Conservation (phyloP, 2,113 vertebrate genomes). For the Donacobius atricapilla region DNA sequence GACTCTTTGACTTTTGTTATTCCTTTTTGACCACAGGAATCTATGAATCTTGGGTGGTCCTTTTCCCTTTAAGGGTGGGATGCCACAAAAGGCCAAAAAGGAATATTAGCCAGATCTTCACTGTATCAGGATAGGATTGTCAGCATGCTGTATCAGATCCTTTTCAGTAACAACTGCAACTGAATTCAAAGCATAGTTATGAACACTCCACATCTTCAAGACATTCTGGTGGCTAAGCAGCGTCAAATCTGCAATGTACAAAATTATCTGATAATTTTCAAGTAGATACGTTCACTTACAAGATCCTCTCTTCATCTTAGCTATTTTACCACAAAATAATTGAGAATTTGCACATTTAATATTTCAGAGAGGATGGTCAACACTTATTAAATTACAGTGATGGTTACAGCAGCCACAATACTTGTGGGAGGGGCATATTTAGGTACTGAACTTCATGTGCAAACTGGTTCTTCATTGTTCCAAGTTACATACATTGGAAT, state of each 20-base stretch:
- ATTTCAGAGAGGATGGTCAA: background rate
- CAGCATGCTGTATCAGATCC: background rate
- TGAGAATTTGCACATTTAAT: background rate
- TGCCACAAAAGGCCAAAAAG: background rate
- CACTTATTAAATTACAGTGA: background rate
- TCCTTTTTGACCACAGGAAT: background rate
- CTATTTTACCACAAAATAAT: background rate
- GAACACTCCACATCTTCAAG: background rate
- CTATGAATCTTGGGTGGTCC: background rate
- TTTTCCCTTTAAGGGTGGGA: background rate
- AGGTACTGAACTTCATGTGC: background rate
- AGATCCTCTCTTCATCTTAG: background rate
- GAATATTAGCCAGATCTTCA: background rate
- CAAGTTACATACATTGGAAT: background rate
- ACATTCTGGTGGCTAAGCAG: background rate
- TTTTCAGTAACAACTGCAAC: background rate
- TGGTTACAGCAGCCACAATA: background rate
- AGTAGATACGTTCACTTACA: background rate
- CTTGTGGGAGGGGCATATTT: background rate
- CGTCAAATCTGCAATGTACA: background rate
- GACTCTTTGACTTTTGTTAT: background rate
- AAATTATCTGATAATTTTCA: background rate
- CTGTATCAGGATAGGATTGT: background rate
- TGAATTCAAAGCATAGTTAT: background rate
- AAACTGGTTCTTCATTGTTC: background rate